Base-by-base conservation (phyloP, 2,888 invertebrate genomes). In the Empis stercorea region DNA sequence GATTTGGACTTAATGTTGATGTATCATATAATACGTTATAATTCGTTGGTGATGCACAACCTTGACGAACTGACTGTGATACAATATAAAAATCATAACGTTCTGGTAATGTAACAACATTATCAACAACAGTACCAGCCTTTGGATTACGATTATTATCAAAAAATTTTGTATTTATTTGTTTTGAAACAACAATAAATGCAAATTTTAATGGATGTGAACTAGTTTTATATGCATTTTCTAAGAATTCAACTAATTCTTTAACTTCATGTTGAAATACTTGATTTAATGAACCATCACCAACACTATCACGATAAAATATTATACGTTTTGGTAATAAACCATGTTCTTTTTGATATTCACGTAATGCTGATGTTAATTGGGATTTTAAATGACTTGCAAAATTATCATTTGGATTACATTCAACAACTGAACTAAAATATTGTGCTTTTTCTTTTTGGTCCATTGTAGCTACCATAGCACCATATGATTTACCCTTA, bases 281-380 rank as follows among this genome's bases (percentile, higher is more conserved):
- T 48, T 81, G 82, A 0, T 79, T 76, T 3, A 94, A 72, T 55
- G 94, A 88, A 0, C 95, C 94, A 51, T 95, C 93, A 2, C 93
- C 89, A 0, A 95, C 93, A 14, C 94, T 95, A 66, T 96, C 95
- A 10, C 96, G 77, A 66, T 86, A 95, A 34, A 95, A 75, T 2
- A 94, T 61, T 42, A 96, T 85, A 2, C 79, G 75, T 0, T 73
- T 70, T 0, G 95, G 95, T 64, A 79, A 55, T 64, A 58, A 50
- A 0, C 61, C 50, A 23, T 68, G 65, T 44, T 62, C 60, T 2
- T 51, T 52, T 4, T 56, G 54, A 48, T 64, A 70, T 47, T 65
- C 62, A 1, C 61, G 59, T 9, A 69, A 48, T 0, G 67, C 68
- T 51, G 66, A 65, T 2, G 56, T 64, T 10, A 88, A 70, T 59